phyloP scores from a whole-genome alignment of 2,797 vertebrate species.

The Pangasius djambal region DNA sequence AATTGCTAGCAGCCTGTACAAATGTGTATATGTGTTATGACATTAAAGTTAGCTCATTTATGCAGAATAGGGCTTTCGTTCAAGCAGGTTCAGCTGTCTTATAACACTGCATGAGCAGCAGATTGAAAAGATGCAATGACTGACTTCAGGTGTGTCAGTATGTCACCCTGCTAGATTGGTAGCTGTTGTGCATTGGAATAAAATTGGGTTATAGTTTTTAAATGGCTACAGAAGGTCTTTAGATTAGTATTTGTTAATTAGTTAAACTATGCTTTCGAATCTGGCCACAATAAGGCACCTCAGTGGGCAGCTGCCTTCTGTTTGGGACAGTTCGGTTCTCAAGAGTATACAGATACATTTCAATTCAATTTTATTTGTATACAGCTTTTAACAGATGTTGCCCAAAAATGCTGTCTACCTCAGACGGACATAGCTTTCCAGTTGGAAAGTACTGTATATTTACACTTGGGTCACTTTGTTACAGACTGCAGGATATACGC shows the following conservation, averaged over 20 bases:
- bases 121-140: not conserved
- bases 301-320: not conserved
- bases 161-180: not conserved
- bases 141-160: not conserved
- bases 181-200: not conserved
- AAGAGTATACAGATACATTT: not conserved
- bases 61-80: not conserved
- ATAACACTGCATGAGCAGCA: not conserved
- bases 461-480: slow-evolving; percentile 12
- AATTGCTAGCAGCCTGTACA: not conserved
- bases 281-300: not conserved
- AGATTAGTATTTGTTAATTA: not conserved
- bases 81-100: not conserved
- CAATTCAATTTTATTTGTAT: too few species aligned
- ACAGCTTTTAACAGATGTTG: not conserved
- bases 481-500: slow-evolving; percentile 74
- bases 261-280: not conserved
- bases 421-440: not conserved
- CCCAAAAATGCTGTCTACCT: not conserved
- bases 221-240: not conserved
- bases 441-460: not conserved
- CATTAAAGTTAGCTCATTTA: not conserved
- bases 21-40: not conserved
- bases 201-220: not conserved
- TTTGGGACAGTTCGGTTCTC: not conserved